These are phyloP conservation scores for Gymnothorax reevesii DNA, from an alignment of 2,797 vertebrate genomes.

Conservation along the genomic window DNA sequence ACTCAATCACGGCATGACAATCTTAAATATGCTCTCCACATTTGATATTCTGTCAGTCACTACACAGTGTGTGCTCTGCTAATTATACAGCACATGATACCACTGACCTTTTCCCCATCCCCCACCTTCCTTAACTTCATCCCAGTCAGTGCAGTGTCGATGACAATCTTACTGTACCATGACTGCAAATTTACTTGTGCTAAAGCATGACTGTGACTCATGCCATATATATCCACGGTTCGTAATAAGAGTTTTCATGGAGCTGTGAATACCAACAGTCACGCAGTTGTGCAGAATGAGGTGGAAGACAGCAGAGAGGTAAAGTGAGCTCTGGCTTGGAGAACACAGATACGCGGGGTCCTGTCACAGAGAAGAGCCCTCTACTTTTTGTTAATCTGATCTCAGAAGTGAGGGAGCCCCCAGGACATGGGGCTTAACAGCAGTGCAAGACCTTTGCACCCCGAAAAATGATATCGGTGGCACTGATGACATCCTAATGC, in stretches of 20 bases:
- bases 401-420: background rate
- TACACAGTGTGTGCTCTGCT: constrained; percentile 47
- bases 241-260: constrained; percentile 65
- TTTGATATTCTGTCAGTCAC: constrained; percentile 50
- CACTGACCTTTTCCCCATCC: constrained; percentile 61
- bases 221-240: constrained; percentile 61
- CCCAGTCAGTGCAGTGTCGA: constrained; percentile 20
- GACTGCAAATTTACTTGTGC: constrained; percentile 56
- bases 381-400: background rate
- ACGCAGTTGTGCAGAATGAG: constrained; percentile 38
- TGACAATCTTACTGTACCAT: constrained; percentile 56
- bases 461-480: too few species aligned
- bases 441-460: background rate
- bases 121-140: constrained; percentile 21
- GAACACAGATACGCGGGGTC: constrained; percentile 36
- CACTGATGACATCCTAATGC: too few species aligned
- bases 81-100: constrained; percentile 49
- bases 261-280: constrained; percentile 74
- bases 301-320: constrained; percentile 42
- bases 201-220: constrained; percentile 66
- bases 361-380: constrained; percentile 34
- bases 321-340: constrained; percentile 30
- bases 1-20: background rate
- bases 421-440: background rate
- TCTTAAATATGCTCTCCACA: constrained; percentile 28